These are phyloP conservation scores for Drosophila sordidula DNA, from an alignment of 2,888 invertebrate species.

Conservation along the genomic window DNA sequence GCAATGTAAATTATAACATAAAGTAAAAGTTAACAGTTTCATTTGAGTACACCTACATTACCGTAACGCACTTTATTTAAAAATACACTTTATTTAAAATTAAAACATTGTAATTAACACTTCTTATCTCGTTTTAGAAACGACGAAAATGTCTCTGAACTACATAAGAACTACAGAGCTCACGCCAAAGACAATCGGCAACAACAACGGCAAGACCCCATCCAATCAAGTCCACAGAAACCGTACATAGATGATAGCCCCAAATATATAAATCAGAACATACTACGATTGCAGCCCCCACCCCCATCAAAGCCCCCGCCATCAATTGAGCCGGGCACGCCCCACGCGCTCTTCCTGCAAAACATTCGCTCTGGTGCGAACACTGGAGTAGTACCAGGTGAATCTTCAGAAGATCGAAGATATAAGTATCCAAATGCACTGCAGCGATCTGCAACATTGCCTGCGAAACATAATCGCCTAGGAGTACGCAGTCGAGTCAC, in stretches of 20 bases:
- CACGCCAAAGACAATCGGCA: conserved; percentile 22
- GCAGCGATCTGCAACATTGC: conserved; percentile 84
- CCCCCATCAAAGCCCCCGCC: conserved; percentile 69
- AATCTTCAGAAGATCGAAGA: conserved; percentile 31
- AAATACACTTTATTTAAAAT: not conserved
- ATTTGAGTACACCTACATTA: not conserved
- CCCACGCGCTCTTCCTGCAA: conserved; percentile 37
- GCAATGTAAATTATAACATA: not conserved
- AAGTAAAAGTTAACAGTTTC: not conserved
- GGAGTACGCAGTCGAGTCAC: conserved; percentile 80
- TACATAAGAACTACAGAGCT: conserved; percentile 15
- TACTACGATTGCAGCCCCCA: conserved; percentile 42
- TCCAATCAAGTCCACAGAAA: conserved; percentile 32
- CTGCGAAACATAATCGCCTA: conserved; percentile 81
- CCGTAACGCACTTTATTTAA: not conserved
- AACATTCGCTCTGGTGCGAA: conserved; percentile 23
- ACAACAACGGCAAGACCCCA: conserved; percentile 15
- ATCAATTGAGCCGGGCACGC: conserved; percentile 22
- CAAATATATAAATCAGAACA: conserved; percentile 25
- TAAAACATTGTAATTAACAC: too few relatives aligned
- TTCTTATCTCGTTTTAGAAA: conserved; percentile 39
- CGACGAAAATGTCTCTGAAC: conserved; percentile 61
- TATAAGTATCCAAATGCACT: conserved; percentile 65
- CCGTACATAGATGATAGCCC: conserved; percentile 27
- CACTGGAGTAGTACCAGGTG: conserved; percentile 4